These are phyloP conservation scores for Papilio protenor DNA, from an alignment of 2,888 invertebrate genomes.

Conservation along the genomic window DNA sequence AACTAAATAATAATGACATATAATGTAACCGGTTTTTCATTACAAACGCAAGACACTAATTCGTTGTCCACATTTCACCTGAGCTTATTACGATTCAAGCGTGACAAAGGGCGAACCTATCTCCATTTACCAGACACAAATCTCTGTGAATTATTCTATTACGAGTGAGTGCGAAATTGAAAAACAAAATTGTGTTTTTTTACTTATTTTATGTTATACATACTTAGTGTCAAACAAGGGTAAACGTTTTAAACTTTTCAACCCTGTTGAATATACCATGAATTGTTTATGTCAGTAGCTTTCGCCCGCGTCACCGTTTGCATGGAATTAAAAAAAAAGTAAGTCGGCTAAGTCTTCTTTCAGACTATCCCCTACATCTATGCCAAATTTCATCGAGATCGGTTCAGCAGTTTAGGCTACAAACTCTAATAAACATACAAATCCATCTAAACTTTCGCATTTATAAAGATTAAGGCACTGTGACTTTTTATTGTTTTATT, in stretches of 20 bases:
- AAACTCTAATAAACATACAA: too few relatives aligned
- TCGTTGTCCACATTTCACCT: constrained; percentile 18
- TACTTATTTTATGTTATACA: neutral
- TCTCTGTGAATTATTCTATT: constrained; percentile 13
- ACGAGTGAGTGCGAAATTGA: constrained; percentile 11
- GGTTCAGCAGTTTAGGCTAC: too few relatives aligned
- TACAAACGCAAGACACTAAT: constrained; percentile 19
- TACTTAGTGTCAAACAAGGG: neutral
- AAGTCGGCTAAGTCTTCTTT: too few relatives aligned
- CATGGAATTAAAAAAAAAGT: too few relatives aligned
- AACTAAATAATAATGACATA: neutral
- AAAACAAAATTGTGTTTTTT: neutral
- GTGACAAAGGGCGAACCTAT: constrained; percentile 24
- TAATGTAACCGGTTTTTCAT: neutral
- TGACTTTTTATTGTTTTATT: too few relatives aligned
- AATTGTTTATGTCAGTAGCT: neutral
- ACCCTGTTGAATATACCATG: too few relatives aligned
- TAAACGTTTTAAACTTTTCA: neutral
- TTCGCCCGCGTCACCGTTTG: too few relatives aligned
- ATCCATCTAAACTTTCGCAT: too few relatives aligned
- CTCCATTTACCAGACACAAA: constrained; percentile 25
- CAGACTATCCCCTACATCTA: too few relatives aligned
- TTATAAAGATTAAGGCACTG: too few relatives aligned
- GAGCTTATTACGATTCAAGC: constrained; percentile 21
- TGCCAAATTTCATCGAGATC: too few relatives aligned